Conservation (phyloP, 1,140 invertebrate genomes). For the Bombus haemorrhoidalis region DNA sequence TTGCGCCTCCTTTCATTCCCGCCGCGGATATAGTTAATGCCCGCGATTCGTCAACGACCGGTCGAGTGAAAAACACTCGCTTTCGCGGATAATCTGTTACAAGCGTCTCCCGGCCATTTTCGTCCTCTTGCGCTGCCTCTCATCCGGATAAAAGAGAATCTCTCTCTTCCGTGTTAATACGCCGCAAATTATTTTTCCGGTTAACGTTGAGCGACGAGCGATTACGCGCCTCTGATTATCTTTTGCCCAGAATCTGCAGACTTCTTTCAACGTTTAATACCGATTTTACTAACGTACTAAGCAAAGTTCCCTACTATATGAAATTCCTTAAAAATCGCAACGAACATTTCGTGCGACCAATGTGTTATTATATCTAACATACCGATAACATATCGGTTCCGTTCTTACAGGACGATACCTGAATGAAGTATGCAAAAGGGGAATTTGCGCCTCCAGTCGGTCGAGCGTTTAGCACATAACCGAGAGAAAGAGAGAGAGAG, state of each 20-base stretch:
- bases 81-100: not conserved
- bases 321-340: no score
- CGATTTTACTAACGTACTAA: no score
- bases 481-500: no score
- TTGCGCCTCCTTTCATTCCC: no score
- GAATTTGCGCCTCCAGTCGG: no score
- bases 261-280: not conserved
- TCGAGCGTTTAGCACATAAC: not conserved
- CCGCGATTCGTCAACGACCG: constrained; percentile 3
- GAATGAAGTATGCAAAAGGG: no score
- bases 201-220: rapidly evolving
- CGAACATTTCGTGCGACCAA: no score
- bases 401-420: no score
- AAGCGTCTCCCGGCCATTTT: not conserved
- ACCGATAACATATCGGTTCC: no score
- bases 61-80: not conserved
- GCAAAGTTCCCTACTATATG: no score
- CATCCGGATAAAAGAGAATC: not conserved
- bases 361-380: no score
- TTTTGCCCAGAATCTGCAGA: not conserved
- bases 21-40: not conserved
- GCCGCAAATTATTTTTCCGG: not conserved
- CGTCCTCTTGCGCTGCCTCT: not conserved
- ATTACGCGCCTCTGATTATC: not conserved
- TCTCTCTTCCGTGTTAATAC: not conserved